Base-by-base conservation (phyloP, 2,888 invertebrate species). In the Tinea trinotella region DNA sequence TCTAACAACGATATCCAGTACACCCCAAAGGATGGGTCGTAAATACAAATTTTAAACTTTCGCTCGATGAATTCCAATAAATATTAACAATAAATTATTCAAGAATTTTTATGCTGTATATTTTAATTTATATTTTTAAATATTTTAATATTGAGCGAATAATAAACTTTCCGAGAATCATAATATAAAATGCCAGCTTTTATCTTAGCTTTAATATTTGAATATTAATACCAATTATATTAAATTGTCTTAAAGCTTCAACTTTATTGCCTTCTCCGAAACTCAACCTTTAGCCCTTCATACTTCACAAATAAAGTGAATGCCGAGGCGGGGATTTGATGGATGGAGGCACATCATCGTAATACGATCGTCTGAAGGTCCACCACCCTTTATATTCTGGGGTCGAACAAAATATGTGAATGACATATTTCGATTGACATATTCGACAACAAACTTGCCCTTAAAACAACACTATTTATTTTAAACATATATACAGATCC, bases 361-460 rank as follows among this genome's bases (percentile, higher is more conserved):
- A 50, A 24, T 24, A 50, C 50, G 50, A 50, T 50, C 50, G 50
- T n/a, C 50, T 15, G 22, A 24, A 50, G 50, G 50, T 50, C 50
- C 50, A 24, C 50, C 24, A 15, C 12, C 24, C 50, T 50, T 50
- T 50, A 48, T 50, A 19, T 24, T 20, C 24, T 18, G 13, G 22
- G 50, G 13, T 50, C 24, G 22, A 18, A 48, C 18, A 17, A 17
- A 17, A 40, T 17, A 40, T 40, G 17, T 30, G 22, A 5, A 22
- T 22, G 22, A 15, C 44, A 49, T 13, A 50, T 24, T 50, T 50
- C 2, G 12, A 50, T 50, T 50, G 50, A 50, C 50, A 50, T 50
- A 50, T 50, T 50, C 24, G 50, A 7, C 50, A 50, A 50, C 24
- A 48, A 48, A 48, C 48, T 18, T 18, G 40, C 40, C 13, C 30